Percentiles rank a stretch among this genome's conserved stretches.
Conservation (phyloP, 2,888 invertebrate species). For the Fissipunctia ypsillon region DNA sequence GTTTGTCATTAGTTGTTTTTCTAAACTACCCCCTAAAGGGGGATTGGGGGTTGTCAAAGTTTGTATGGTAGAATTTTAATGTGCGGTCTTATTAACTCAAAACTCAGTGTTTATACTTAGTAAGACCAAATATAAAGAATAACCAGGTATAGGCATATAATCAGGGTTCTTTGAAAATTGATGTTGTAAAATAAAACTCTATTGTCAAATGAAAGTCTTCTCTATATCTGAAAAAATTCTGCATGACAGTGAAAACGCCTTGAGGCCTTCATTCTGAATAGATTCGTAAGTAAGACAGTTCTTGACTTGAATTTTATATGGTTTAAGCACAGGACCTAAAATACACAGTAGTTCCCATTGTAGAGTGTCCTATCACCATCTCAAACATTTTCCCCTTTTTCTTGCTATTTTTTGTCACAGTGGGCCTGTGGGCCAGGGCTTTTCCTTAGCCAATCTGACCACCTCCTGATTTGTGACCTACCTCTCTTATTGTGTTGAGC, state of each 20-base stretch:
- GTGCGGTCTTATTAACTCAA: too few species aligned
- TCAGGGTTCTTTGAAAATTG: too few species aligned
- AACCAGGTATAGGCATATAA: too few species aligned
- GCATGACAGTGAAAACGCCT: rapidly evolving
- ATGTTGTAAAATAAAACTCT: background rate
- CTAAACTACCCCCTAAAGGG: too few species aligned
- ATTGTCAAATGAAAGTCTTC: background rate
- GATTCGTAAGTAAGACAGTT: background rate
- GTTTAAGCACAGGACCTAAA: background rate
- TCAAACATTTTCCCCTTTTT: too few species aligned
- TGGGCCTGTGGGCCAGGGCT: background rate
- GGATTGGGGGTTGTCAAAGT: too few species aligned
- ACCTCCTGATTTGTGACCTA: background rate
- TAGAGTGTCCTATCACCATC: background rate
- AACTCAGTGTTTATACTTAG: too few species aligned
- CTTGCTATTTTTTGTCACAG: too few species aligned
- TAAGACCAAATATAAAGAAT: too few species aligned
- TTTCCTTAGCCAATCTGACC: background rate
- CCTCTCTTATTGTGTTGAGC: background rate
- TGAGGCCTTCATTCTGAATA: background rate
- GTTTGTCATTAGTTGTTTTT: too few species aligned
- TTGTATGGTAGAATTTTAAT: too few species aligned
- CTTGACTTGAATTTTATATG: background rate
- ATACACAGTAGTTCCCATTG: background rate
- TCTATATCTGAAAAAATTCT: background rate